Percentiles rank a stretch among this genome's conserved stretches.
Evolutionary conservation across 2,113 vertebrate genomes (phyloP).

Genomic region (Hassar affinis): DNA sequence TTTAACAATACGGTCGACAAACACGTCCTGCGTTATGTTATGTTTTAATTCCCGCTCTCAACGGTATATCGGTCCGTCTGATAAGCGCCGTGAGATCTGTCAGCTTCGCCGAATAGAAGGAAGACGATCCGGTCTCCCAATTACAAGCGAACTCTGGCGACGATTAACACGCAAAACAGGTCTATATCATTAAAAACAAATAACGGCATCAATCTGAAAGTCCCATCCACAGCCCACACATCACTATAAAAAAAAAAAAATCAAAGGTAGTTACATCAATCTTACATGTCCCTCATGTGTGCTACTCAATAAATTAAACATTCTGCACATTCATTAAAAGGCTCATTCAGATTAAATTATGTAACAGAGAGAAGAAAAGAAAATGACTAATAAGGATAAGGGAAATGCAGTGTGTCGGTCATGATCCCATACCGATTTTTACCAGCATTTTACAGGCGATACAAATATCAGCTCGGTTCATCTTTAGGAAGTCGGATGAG

Average conservation of each 20-base stretch:
- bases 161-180: constrained; percentile 9
- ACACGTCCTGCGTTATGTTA: neutral
- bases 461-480: neutral
- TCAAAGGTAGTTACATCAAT: neutral
- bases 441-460: neutral
- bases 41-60: constrained; percentile 12
- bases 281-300: neutral
- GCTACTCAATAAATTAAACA: neutral
- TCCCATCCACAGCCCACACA: neutral
- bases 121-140: neutral
- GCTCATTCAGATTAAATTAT: neutral
- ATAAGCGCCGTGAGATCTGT: constrained; percentile 12
- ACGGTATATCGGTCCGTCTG: constrained; percentile 19
- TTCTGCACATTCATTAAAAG: neutral
- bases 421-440: neutral
- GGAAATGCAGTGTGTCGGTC: neutral
- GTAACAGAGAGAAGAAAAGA: neutral
- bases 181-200: neutral
- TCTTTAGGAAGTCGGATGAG: neutral
- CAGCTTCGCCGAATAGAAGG: neutral
- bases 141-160: neutral
- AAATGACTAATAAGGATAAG: neutral
- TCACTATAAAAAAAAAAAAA: neutral
- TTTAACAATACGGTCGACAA: neutral
- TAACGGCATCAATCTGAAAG: neutral